Base-by-base conservation (phyloP, 1,140 invertebrate species). In the Aleiodes sp. region DNA sequence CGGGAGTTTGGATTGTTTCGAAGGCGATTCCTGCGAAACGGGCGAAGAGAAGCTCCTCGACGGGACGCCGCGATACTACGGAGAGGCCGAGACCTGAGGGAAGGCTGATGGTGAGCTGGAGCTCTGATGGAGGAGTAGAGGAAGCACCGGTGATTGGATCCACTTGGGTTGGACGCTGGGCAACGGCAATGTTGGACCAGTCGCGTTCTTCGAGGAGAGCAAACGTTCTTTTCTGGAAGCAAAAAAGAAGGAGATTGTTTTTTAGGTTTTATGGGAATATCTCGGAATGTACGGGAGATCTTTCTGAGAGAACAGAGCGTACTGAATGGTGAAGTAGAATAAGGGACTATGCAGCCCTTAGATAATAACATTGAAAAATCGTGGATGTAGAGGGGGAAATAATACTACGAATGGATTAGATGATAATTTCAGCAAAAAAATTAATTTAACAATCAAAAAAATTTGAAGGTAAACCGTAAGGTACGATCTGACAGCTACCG, bases 11-110 rank as follows among this genome's bases (percentile, higher is more conserved):
- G 14, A 89, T 80, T 29, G 91, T 87, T 73, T 94, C 90, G 2
- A 94, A 82, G 21, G 90, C 86, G 69, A 98, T 93, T 72, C 91
- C 90, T 24, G 90, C 88, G 28, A 97, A 88, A 63, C 90, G 88
- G 14, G 92, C 89, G 83, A 96, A 98, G 33, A 98, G 78, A 9
- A 99, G 87, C 84, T 99, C 97, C 80, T 98, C 95, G 2, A 91
- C 88, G 4, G 91, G 90, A 67, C 89, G 88, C 61, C 93, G 90
- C 1, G 94, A 92, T 60, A 95, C 88, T 21, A 98, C 82, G 16
- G 96, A 98, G 24, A 98, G 84, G 10, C 96, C 96, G 41, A 98
- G 78, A 12, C 95, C 91, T 37, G 87, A 87, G 56, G 85, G 81
- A 63, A 96, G 81, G 70, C 89, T 78, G 21, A 94, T 79, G 28